Evolutionary conservation across 2,888 invertebrate species (phyloP).

Genomic region (Drosophila crucigera): DNA sequence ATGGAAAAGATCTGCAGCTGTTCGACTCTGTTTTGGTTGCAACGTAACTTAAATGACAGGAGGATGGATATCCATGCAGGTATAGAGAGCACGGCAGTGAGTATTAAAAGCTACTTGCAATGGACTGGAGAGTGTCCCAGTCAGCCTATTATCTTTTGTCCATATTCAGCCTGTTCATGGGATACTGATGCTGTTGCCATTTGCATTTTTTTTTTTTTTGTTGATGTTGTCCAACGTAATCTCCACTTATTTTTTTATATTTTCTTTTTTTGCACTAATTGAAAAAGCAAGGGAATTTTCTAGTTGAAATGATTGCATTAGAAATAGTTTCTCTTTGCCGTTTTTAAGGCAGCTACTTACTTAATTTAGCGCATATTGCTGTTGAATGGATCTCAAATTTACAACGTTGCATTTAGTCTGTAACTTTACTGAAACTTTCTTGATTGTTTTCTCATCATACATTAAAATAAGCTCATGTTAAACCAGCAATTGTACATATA

Average conservation of each 20-base stretch:
- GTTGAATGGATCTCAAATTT: background rate
- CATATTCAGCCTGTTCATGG: slow-evolving; percentile 3
- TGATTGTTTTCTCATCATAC: background rate
- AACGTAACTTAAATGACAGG: slow-evolving; percentile 31
- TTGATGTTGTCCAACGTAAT: slow-evolving; percentile 29
- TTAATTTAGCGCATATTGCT: background rate
- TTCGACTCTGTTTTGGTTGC: slow-evolving; percentile 18
- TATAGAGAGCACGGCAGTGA: slow-evolving; percentile 3
- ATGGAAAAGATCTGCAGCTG: slow-evolving; percentile 34
- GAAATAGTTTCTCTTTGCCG: slow-evolving; percentile 5
- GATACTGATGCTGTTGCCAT: slow-evolving; percentile 7
- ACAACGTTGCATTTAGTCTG: background rate
- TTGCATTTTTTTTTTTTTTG: slow-evolving; percentile 18
- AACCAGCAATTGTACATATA: background rate
- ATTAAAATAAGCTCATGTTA: background rate
- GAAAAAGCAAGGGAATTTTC: slow-evolving; percentile 23
- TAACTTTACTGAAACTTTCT: background rate
- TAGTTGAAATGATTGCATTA: slow-evolving; percentile 17
- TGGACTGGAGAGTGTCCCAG: slow-evolving; percentile 26
- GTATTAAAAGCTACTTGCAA: slow-evolving; percentile 10
- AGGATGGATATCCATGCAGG: slow-evolving; percentile 31
- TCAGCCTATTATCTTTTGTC: slow-evolving; percentile 13
- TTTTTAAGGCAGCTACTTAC: background rate
- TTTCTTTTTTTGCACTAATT: slow-evolving; percentile 21
- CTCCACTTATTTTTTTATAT: background rate